Conservation (phyloP, 1,140 invertebrate genomes). For the Adelges cooleyi region DNA sequence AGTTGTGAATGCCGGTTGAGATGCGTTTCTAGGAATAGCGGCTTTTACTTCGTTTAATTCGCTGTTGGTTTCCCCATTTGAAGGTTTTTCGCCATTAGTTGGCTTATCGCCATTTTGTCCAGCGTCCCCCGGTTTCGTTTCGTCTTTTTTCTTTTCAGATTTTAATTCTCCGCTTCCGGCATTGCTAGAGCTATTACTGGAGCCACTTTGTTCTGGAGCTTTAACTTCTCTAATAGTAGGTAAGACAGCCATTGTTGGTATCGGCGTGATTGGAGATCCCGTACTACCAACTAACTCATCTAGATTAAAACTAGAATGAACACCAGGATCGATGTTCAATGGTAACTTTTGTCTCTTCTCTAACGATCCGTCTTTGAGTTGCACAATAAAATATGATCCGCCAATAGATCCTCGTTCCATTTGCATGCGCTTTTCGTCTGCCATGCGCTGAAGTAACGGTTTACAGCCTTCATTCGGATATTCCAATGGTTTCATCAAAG, state of each 20-base stretch:
- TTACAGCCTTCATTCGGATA: slow-evolving; percentile 60
- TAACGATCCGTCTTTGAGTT: slow-evolving; percentile 77
- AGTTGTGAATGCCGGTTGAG: slow-evolving; percentile 70
- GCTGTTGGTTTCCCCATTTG: slow-evolving; percentile 2
- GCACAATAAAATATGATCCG: slow-evolving; percentile 83
- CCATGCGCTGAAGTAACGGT: slow-evolving; percentile 74
- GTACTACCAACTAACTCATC: slow-evolving; percentile 52
- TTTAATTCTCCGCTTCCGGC: slow-evolving; percentile 38
- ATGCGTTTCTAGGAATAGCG: slow-evolving; percentile 61
- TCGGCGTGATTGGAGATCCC: slow-evolving; percentile 53
- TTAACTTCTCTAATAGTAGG: slow-evolving; percentile 78
- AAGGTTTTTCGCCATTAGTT: slow-evolving; percentile 35
- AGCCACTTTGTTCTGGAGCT: slow-evolving; percentile 50
- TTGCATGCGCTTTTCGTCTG: slow-evolving; percentile 76
- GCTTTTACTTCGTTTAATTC: slow-evolving; percentile 10
- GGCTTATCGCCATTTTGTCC: slow-evolving; percentile 32
- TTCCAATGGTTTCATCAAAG: slow-evolving; percentile 85
- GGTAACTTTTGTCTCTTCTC: slow-evolving; percentile 74
- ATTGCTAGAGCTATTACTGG: slow-evolving; percentile 43
- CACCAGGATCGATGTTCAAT: slow-evolving; percentile 69
- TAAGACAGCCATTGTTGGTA: slow-evolving; percentile 71
- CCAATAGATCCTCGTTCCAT: slow-evolving; percentile 76
- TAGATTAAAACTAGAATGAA: slow-evolving; percentile 80
- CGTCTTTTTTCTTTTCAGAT: slow-evolving; percentile 32
- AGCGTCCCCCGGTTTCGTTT: slow-evolving; percentile 15